Conservation (phyloP, 2,797 vertebrate genomes). For the Crocodylus rhombifer region DNA sequence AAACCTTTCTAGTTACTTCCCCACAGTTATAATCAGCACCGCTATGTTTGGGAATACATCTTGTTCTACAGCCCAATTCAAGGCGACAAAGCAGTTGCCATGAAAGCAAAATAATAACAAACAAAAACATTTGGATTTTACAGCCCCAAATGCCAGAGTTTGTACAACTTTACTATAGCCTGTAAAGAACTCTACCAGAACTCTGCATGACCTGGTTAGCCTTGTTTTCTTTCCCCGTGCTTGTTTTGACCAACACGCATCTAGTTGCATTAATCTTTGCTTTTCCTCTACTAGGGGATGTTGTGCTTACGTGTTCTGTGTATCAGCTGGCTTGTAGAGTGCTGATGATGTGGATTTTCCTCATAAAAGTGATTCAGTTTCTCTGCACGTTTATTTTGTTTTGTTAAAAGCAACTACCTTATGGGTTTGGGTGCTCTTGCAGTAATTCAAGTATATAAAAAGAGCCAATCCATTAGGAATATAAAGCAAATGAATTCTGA, state of each 20-base stretch:
- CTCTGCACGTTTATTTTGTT: background rate
- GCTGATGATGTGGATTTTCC: background rate
- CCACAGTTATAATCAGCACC: background rate
- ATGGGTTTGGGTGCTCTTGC: background rate
- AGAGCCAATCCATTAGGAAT: background rate
- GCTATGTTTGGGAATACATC: background rate
- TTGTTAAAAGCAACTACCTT: background rate
- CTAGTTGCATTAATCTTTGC: background rate
- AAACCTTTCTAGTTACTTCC: background rate
- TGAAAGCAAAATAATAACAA: background rate
- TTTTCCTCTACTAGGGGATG: background rate
- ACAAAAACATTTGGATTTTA: background rate
- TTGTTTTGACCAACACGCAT: background rate
- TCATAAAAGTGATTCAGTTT: background rate
- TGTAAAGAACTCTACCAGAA: background rate
- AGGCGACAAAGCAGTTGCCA: constrained; percentile 28
- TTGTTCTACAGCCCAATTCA: background rate
- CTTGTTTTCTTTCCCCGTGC: background rate
- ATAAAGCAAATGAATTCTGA: background rate
- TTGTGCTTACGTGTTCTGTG: background rate
- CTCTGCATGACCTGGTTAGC: background rate
- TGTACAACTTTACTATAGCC: background rate
- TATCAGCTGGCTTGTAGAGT: background rate
- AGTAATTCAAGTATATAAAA: background rate
- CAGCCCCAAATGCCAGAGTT: background rate